Conservation (phyloP, 2,113 vertebrate genomes). For the Zapornia atra region DNA sequence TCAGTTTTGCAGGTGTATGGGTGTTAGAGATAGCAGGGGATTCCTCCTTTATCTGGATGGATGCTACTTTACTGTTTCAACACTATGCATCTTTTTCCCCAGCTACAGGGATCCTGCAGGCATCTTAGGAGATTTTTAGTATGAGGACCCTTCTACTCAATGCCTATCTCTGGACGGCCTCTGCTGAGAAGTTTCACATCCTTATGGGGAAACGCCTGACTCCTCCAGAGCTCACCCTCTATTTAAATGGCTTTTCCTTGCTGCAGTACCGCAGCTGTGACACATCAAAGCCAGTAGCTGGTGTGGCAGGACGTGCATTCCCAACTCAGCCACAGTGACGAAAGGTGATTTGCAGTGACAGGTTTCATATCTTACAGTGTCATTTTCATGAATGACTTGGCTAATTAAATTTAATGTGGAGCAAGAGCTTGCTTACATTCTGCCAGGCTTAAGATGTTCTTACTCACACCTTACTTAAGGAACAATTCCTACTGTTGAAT, state of each 20-base stretch:
- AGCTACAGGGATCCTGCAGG: neutral
- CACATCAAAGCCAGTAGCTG: constrained; percentile 60
- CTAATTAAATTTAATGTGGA: constrained; percentile 62
- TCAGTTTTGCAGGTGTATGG: constrained; percentile 57
- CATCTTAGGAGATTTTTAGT: neutral
- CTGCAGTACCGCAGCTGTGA: constrained; percentile 33
- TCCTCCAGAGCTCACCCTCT: neutral
- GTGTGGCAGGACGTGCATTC: constrained; percentile 36
- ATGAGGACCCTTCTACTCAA: neutral
- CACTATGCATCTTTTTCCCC: neutral
- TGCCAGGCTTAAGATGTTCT: constrained; percentile 50
- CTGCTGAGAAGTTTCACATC: constrained; percentile 13
- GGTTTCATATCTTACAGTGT: constrained; percentile 40
- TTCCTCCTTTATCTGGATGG: constrained; percentile 32
- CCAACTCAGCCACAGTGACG: constrained; percentile 4
- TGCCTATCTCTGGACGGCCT: neutral
- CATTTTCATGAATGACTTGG: constrained; percentile 54
- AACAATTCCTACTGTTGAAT: constrained; percentile 56
- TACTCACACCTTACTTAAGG: constrained; percentile 50
- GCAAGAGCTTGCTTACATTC: constrained; percentile 54
- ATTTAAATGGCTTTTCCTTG: constrained; percentile 45
- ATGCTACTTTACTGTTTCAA: constrained; percentile 17
- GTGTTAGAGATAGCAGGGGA: constrained; percentile 25
- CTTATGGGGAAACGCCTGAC: neutral
- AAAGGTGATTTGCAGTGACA: constrained; percentile 60